phyloP scores from a whole-genome alignment of 2,888 invertebrate genomes.

The Icerya purchasi region DNA sequence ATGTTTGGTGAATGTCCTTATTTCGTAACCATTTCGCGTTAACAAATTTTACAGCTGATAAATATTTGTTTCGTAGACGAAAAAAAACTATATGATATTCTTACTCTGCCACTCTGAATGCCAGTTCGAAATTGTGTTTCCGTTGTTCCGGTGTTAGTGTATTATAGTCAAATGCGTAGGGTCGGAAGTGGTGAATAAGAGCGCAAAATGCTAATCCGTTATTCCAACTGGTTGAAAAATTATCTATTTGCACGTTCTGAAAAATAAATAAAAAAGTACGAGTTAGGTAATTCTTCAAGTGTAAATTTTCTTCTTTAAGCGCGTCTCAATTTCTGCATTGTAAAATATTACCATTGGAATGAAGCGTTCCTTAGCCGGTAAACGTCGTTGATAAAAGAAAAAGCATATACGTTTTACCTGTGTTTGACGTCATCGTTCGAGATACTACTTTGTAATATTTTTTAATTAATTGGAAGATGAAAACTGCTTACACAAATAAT shows the following conservation, averaged over 20 bases:
- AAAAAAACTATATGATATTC: constrained; percentile 26
- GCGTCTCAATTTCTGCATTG: no score
- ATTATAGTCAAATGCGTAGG: constrained; percentile 88
- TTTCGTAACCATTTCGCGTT: not conserved
- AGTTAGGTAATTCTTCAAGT: no score
- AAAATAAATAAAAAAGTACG: constrained; percentile 18
- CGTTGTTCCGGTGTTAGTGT: constrained; percentile 70
- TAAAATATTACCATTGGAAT: no score
- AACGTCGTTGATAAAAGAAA: no score
- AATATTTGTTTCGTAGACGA: not conserved
- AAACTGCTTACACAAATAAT: no score
- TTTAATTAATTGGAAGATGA: no score
- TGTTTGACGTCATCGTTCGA: no score
- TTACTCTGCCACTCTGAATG: constrained; percentile 95
- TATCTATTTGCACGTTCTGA: constrained; percentile 90
- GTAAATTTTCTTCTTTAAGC: no score
- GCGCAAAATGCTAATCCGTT: constrained; percentile 98
- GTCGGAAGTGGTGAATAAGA: constrained; percentile 91
- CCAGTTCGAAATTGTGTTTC: constrained; percentile 86
- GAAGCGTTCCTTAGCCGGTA: no score
- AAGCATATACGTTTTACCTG: no score
- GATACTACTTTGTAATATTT: no score
- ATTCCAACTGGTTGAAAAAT: constrained; percentile 97
- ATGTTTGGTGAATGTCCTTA: not conserved
- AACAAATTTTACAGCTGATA: not conserved